Conservation (phyloP, 64 coral and sea anemone genomes). For the Cladopsammia gracilis region DNA sequence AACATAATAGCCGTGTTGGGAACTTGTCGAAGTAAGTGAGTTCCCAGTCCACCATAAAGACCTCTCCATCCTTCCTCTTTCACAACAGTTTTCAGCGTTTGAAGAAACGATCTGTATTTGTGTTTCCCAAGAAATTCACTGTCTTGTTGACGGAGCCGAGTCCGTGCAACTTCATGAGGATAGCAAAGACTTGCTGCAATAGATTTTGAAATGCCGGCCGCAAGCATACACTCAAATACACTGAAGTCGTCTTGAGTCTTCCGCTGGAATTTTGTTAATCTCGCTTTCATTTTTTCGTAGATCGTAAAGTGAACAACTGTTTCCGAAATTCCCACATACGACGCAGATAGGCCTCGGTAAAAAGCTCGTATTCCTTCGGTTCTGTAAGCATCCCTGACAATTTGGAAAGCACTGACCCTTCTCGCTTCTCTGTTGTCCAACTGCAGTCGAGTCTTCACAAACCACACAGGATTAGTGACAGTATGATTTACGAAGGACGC, state of each 20-base stretch:
- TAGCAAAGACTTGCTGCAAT: slow-evolving; percentile 91
- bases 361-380: slow-evolving; percentile 90
- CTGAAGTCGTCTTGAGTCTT: slow-evolving; percentile 64
- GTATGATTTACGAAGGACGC: slow-evolving; percentile 94
- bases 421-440: slow-evolving; percentile 77
- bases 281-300: slow-evolving; percentile 85
- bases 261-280: slow-evolving; percentile 68
- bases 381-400: slow-evolving; percentile 82
- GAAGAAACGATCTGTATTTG: slow-evolving; percentile 81
- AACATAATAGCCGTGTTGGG: slow-evolving; percentile 99
- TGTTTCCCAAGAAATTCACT: slow-evolving; percentile 85
- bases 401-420: slow-evolving; percentile 67
- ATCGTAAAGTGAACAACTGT: slow-evolving; percentile 96
- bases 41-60: slow-evolving; percentile 86
- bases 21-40: slow-evolving; percentile 88
- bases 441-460: slow-evolving; percentile 96
- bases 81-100: slow-evolving; percentile 90
- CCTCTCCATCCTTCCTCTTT: slow-evolving; percentile 85
- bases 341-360: slow-evolving; percentile 92
- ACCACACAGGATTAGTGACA: slow-evolving; percentile 94
- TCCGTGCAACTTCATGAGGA: slow-evolving; percentile 96
- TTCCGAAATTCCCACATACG: slow-evolving; percentile 94
- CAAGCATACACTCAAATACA: slow-evolving; percentile 79
- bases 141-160: slow-evolving; percentile 92
- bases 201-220: slow-evolving; percentile 88